These are phyloP conservation scores for Latrodectus hesperus DNA, from an alignment of 2,888 invertebrate species.

Conservation along the genomic window DNA sequence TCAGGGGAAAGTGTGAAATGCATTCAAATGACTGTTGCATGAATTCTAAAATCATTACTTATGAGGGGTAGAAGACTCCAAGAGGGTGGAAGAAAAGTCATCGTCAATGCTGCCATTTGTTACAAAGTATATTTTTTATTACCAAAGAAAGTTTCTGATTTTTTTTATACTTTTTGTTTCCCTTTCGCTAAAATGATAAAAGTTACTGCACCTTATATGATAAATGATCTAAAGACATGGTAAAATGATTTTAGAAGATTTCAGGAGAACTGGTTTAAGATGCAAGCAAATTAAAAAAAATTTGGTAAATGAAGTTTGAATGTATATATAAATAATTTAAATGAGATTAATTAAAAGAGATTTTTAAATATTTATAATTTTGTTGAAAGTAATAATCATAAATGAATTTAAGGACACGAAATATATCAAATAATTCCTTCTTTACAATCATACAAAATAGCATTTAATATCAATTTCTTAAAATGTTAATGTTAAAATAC, in stretches of 20 bases:
- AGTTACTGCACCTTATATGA: constrained; percentile 3
- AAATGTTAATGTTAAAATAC: too few relatives aligned
- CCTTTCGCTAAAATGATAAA: neutral
- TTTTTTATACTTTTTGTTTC: neutral
- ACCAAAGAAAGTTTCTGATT: neutral
- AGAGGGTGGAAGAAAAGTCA: neutral
- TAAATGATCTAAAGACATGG: neutral
- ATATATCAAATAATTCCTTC: too few relatives aligned
- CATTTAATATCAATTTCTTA: too few relatives aligned
- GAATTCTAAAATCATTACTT: constrained; percentile 52
- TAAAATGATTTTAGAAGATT: neutral
- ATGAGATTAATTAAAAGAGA: too few relatives aligned
- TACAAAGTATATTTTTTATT: neutral
- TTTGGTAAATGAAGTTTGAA: too few relatives aligned
- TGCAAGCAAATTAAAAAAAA: too few relatives aligned
- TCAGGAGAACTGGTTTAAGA: too few relatives aligned
- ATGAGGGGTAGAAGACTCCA: neutral
- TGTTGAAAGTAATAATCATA: too few relatives aligned
- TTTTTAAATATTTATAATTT: too few relatives aligned
- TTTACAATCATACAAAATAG: too few relatives aligned
- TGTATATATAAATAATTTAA: too few relatives aligned
- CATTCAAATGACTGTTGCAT: constrained; percentile 58
- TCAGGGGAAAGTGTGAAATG: constrained; percentile 37
- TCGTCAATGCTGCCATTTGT: neutral
- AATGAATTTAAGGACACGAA: too few relatives aligned